These are phyloP conservation scores for honey bee (Apis mellifera) DNA, from an alignment of 1,140 invertebrate species.

Conservation along the genomic window DNA sequence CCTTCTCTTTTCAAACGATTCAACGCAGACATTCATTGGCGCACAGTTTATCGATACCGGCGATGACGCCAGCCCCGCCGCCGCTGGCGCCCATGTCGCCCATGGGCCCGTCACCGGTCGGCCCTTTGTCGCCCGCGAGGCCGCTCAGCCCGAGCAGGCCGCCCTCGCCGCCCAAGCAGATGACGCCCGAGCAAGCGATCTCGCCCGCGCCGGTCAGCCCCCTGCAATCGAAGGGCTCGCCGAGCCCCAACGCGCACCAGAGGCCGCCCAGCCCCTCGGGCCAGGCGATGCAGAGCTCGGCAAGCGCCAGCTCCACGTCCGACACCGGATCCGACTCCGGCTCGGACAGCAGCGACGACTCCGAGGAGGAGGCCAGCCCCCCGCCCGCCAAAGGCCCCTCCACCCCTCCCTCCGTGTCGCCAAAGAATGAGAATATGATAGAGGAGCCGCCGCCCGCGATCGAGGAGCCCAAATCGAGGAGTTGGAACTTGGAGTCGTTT, in stretches of 20 bases:
- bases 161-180: slow-evolving; percentile 53
- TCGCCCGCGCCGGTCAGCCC: slow-evolving; percentile 59
- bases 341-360: slow-evolving; percentile 82
- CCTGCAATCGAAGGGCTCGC: slow-evolving; percentile 41
- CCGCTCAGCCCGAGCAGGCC: slow-evolving; percentile 56
- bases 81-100: slow-evolving; percentile 73
- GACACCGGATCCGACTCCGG: slow-evolving; percentile 81
- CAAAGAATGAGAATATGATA: slow-evolving; percentile 67
- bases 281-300: slow-evolving; percentile 73
- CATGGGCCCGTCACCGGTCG: slow-evolving; percentile 71
- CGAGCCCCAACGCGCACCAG: slow-evolving; percentile 61
- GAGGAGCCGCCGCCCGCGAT: slow-evolving; percentile 74
- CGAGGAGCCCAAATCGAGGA: slow-evolving; percentile 76
- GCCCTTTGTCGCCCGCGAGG: slow-evolving; percentile 64
- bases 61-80: slow-evolving; percentile 69
- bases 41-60: slow-evolving; percentile 65
- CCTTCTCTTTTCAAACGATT: too few relatives aligned
- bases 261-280: slow-evolving; percentile 74
- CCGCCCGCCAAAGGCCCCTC: slow-evolving; percentile 69
- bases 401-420: slow-evolving; percentile 75
- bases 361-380: slow-evolving; percentile 72
- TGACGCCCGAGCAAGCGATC: slow-evolving; percentile 48
- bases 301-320: slow-evolving; percentile 79
- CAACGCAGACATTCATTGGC: neutral
- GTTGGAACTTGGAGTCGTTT: slow-evolving; percentile 82